A percentile compares a stretch with the other conserved stretches of the same genome.
Evolutionary conservation across 2,797 vertebrate species (phyloP).

Genomic region (Anniella stebbinsi): DNA sequence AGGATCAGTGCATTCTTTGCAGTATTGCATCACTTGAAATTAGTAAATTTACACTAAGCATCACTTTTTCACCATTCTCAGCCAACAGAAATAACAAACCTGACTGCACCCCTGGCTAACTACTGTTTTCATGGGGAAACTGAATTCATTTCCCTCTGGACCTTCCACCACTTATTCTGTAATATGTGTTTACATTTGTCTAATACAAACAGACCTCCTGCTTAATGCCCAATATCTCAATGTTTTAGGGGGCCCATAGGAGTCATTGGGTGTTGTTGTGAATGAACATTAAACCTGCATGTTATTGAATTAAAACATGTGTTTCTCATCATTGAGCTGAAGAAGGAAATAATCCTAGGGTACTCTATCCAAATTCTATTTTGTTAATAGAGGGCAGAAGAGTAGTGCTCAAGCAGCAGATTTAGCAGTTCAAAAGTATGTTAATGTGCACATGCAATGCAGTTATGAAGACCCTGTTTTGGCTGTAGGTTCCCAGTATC

Average conservation of each 20-base stretch:
- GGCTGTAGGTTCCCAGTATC: not conserved
- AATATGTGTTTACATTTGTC: not conserved
- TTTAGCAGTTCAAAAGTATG: not conserved
- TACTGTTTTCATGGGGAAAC: not conserved
- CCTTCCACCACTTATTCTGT: conserved; percentile 15
- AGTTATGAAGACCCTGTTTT: not conserved
- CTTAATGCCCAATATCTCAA: not conserved
- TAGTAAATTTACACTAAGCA: not conserved
- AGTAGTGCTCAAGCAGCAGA: not conserved
- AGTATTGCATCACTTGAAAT: not conserved
- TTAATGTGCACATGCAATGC: not conserved
- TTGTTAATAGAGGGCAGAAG: not conserved
- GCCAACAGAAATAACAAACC: not conserved
- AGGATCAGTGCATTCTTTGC: not conserved
- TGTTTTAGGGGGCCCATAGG: not conserved
- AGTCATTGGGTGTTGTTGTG: not conserved
- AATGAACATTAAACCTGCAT: not conserved
- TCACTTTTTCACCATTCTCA: not conserved
- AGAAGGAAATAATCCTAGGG: not conserved
- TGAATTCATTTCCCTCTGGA: not conserved
- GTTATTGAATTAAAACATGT: not conserved
- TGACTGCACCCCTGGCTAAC: not conserved
- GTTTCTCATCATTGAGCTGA: not conserved
- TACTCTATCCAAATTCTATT: not conserved
- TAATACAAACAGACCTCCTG: conserved; percentile 7